These are phyloP conservation scores for Corydoras maculifer DNA, from an alignment of 2,113 vertebrate genomes.

Conservation along the genomic window DNA sequence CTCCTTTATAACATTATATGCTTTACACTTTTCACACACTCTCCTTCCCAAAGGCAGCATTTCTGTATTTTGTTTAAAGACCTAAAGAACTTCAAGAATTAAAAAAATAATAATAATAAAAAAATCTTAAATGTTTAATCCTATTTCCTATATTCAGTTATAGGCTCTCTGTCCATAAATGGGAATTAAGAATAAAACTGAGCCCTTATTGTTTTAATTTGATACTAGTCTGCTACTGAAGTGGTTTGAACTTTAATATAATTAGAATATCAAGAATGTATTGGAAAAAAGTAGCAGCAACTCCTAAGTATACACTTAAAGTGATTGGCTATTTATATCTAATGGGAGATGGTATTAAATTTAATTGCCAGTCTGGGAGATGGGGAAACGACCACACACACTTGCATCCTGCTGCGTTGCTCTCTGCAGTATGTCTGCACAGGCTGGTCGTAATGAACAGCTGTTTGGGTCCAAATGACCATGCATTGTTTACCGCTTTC, in stretches of 20 bases:
- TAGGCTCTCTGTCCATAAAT: slow-evolving; percentile 8
- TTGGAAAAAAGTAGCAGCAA: not conserved
- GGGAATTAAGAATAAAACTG: slow-evolving; percentile 22
- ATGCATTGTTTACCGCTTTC: not conserved
- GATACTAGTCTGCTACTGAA: not conserved
- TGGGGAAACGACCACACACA: slow-evolving; percentile 23
- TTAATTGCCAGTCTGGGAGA: slow-evolving; percentile 20
- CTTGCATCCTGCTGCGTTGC: not conserved
- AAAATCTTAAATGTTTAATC: not conserved
- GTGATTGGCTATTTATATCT: slow-evolving; percentile 26
- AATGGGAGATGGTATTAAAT: not conserved
- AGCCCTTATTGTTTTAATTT: slow-evolving; percentile 1
- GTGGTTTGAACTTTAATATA: slow-evolving; percentile 12
- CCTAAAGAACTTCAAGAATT: too few species aligned
- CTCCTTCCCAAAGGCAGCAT: not conserved
- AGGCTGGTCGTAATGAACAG: slow-evolving; percentile 29
- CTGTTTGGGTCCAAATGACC: slow-evolving; percentile 10
- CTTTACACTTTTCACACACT: slow-evolving; percentile 1
- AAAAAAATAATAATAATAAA: slow-evolving; percentile 12
- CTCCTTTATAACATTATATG: not conserved
- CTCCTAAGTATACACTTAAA: slow-evolving; percentile 19
- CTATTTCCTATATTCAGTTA: slow-evolving; percentile 4
- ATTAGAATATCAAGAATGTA: slow-evolving; percentile 10
- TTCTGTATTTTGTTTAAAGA: too few species aligned
- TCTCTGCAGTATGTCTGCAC: slow-evolving; percentile 13